Conservation (phyloP, 2,113 vertebrate genomes). For the Anarrhichthys ocellatus region DNA sequence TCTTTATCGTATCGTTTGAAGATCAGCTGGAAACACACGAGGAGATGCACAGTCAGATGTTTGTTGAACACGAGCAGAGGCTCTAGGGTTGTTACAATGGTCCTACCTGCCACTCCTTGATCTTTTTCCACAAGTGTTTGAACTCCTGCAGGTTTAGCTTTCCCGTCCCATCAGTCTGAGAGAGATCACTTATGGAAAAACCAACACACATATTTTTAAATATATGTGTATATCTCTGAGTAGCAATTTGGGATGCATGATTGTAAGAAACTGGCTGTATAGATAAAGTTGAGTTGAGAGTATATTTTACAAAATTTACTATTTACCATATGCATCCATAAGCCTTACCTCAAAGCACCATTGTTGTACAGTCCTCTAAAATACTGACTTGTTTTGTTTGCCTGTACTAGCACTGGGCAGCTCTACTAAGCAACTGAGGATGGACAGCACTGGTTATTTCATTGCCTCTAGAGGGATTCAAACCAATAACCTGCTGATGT, state of each 20-base stretch:
- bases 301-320: neutral
- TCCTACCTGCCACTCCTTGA: constrained; percentile 95
- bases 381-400: neutral
- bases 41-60: neutral
- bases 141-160: constrained; percentile 96
- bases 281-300: neutral
- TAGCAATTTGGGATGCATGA: neutral
- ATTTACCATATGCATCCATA: neutral
- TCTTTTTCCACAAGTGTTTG: constrained; percentile 95
- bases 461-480: neutral
- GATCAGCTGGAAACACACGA: constrained; percentile 85
- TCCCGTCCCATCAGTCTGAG: constrained; percentile 95
- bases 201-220: neutral
- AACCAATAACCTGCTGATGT: neutral
- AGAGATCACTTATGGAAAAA: constrained; percentile 47
- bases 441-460: neutral
- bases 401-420: neutral
- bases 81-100: neutral
- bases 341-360: neutral
- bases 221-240: neutral
- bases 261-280: neutral
- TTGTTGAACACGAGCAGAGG: neutral
- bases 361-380: neutral
- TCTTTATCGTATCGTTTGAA: constrained; percentile 89
- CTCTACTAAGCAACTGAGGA: neutral